These are phyloP conservation scores for Tridacna crocea DNA, from an alignment of 2,888 invertebrate species.

Conservation along the genomic window DNA sequence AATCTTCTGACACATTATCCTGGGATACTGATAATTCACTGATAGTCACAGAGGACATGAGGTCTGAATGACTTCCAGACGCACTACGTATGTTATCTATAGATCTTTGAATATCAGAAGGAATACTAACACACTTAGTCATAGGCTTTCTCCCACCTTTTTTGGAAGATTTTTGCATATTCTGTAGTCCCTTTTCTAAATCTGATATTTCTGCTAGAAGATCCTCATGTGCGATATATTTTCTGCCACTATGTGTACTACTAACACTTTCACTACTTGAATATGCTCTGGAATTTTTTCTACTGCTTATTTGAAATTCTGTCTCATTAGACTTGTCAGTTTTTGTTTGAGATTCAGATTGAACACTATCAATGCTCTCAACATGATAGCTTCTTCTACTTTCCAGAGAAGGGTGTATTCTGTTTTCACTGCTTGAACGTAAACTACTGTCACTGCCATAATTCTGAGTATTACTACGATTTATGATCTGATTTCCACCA, in stretches of 20 bases:
- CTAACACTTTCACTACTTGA: slow-evolving; percentile 36
- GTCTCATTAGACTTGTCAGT: slow-evolving; percentile 39
- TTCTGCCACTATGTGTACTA: slow-evolving; percentile 21
- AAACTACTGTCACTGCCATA: slow-evolving; percentile 33
- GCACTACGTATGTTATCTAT: slow-evolving; percentile 75
- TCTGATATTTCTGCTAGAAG: slow-evolving; percentile 54
- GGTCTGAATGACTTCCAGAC: slow-evolving; percentile 73
- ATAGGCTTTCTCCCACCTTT: slow-evolving; percentile 52
- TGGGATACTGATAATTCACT: slow-evolving; percentile 79
- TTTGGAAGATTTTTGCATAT: slow-evolving; percentile 42
- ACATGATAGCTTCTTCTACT: slow-evolving; percentile 42
- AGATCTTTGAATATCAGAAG: slow-evolving; percentile 79
- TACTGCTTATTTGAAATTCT: slow-evolving; percentile 36
- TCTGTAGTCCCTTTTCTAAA: slow-evolving; percentile 52
- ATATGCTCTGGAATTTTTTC: slow-evolving; percentile 4
- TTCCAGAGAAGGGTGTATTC: slow-evolving; percentile 26
- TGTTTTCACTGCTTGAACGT: slow-evolving; percentile 35
- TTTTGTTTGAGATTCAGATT: slow-evolving; percentile 51
- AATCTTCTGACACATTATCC: slow-evolving; percentile 64
- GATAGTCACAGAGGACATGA: slow-evolving; percentile 78
- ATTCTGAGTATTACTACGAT: slow-evolving; percentile 25
- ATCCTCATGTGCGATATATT: slow-evolving; percentile 42
- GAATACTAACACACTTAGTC: slow-evolving; percentile 80
- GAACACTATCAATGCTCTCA: slow-evolving; percentile 50
- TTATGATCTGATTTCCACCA: slow-evolving; percentile 17